Conservation (phyloP, 2,797 vertebrate species). For the Esox masquinongy region DNA sequence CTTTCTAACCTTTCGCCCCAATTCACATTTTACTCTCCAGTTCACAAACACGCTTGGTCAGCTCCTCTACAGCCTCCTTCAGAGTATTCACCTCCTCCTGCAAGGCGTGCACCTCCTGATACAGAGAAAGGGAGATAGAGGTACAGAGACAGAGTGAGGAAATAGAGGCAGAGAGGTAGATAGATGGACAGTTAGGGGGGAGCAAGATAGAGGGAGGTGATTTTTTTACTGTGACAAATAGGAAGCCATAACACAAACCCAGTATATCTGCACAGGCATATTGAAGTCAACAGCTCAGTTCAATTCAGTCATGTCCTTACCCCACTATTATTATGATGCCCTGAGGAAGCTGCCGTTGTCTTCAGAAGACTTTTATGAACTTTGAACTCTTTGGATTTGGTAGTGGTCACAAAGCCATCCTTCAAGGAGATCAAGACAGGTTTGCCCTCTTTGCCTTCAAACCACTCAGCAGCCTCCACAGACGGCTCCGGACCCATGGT, state of each 20-base stretch:
- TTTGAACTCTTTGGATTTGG: constrained; percentile 80
- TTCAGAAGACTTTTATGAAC: constrained; percentile 79
- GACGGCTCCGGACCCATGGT: constrained; percentile 79
- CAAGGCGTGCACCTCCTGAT: constrained; percentile 62
- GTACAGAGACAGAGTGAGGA: not conserved
- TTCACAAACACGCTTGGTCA: constrained; percentile 68
- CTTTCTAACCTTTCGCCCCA: not conserved
- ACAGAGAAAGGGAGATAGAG: not conserved
- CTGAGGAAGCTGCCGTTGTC: constrained; percentile 48
- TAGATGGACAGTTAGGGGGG: not conserved
- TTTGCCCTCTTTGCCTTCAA: constrained; percentile 69
- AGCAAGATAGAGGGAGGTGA: no score
- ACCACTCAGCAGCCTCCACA: constrained; percentile 76
- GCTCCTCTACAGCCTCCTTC: constrained; percentile 64
- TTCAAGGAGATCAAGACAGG: constrained; percentile 78
- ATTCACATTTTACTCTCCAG: constrained; percentile 72
- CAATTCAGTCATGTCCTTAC: constrained; percentile 49
- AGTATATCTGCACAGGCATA: not conserved
- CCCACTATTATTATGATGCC: constrained; percentile 38
- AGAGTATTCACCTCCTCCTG: constrained; percentile 73
- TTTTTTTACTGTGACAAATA: not conserved
- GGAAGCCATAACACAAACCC: not conserved
- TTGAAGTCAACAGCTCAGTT: not conserved
- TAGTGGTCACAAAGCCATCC: constrained; percentile 71
- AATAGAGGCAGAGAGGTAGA: not conserved